Percentiles rank a stretch among this genome's conserved stretches.
These are phyloP conservation scores for Odontophorus gujanensis DNA, from an alignment of 2,113 vertebrate species.

Conservation along the genomic window DNA sequence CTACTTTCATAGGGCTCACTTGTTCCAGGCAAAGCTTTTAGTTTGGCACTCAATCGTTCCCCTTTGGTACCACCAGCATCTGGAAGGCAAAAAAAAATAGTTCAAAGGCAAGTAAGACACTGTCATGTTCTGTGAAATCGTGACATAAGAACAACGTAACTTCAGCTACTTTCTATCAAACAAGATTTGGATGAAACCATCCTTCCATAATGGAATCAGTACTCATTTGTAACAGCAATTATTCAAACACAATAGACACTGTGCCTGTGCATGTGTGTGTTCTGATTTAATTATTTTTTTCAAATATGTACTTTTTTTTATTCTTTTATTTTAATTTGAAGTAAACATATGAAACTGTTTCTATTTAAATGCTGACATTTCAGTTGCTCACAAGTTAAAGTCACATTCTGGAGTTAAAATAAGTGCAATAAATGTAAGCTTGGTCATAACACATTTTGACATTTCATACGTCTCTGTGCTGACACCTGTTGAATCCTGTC, in stretches of 20 bases:
- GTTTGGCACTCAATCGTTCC: constrained; percentile 86
- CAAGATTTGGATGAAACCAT: constrained; percentile 7
- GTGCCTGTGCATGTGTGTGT: not conserved
- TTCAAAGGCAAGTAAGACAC: not conserved
- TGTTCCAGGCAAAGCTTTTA: constrained; percentile 86
- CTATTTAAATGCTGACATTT: constrained; percentile 16
- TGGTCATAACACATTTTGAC: not conserved
- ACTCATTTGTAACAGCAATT: not conserved
- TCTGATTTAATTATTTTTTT: not conserved
- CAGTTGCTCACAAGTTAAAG: constrained; percentile 26
- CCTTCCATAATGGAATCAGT: constrained; percentile 28
- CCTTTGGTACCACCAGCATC: constrained; percentile 85
- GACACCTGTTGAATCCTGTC: constrained; percentile 8
- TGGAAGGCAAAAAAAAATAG: constrained; percentile 54
- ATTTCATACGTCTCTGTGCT: not conserved
- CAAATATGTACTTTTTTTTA: not conserved
- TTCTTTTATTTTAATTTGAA: not conserved
- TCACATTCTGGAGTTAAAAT: constrained; percentile 29
- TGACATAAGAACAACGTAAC: not conserved
- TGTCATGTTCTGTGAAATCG: constrained; percentile 21
- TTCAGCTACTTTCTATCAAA: constrained; percentile 37
- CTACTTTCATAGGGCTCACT: constrained; percentile 91
- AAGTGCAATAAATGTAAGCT: not conserved
- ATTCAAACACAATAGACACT: constrained; percentile 20
- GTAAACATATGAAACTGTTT: constrained; percentile 49